These are phyloP conservation scores for Nebria ingens DNA, from an alignment of 1,140 invertebrate genomes.

Conservation along the genomic window DNA sequence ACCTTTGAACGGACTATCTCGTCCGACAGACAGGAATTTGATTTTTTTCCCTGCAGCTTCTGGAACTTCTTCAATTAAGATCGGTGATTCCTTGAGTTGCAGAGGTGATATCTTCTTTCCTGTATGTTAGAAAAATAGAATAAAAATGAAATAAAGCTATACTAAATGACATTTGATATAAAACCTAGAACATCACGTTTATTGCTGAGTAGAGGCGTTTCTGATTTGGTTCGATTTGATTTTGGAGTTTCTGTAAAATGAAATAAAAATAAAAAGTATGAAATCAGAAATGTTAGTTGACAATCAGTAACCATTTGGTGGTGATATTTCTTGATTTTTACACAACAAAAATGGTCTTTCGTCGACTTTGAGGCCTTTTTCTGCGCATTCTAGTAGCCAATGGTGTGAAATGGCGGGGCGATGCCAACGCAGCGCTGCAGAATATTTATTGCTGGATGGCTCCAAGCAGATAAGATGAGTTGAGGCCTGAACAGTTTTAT, in stretches of 20 bases:
- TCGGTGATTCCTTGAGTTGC: background rate
- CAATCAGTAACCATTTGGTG: too few relatives aligned
- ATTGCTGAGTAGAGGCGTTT: background rate
- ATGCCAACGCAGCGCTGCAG: constrained; percentile 73
- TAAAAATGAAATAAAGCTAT: too few relatives aligned
- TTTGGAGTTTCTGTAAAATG: too few relatives aligned
- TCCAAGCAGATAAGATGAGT: constrained; percentile 70
- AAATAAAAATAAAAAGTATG: too few relatives aligned
- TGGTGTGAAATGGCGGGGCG: constrained; percentile 59
- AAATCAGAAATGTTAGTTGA: too few relatives aligned
- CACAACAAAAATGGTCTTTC: background rate
- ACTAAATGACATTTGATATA: too few relatives aligned
- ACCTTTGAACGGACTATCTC: background rate
- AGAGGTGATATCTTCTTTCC: too few relatives aligned
- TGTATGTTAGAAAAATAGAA: too few relatives aligned
- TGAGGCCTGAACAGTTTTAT: constrained; percentile 40
- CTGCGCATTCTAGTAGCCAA: constrained; percentile 67
- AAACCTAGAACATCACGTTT: background rate
- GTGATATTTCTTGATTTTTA: too few relatives aligned
- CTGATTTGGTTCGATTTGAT: too few relatives aligned
- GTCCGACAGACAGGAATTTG: too few relatives aligned
- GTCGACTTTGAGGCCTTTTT: constrained; percentile 29
- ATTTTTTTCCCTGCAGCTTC: background rate
- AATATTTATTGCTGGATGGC: constrained; percentile 68
- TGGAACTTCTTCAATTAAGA: too few relatives aligned